Percentiles rank a stretch among this genome's conserved stretches.
Evolutionary conservation across 1,140 invertebrate genomes (phyloP).

Genomic region (Rhagoletis zephyria): DNA sequence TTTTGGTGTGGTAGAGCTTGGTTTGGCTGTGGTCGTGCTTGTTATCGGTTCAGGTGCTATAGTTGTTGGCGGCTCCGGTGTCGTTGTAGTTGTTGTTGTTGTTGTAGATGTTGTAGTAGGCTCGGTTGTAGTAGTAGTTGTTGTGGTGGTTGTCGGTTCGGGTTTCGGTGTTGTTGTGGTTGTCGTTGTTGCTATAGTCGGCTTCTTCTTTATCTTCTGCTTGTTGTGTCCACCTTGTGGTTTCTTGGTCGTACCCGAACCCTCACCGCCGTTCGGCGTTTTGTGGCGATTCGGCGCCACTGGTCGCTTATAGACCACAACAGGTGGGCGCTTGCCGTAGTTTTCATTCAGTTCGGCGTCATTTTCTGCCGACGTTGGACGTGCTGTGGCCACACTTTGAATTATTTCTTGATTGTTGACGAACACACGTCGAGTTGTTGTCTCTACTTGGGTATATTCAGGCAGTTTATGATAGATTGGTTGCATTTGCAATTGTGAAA

Average conservation of each 20-base stretch:
- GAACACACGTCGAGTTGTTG: conserved; percentile 67
- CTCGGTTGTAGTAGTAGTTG: conserved; percentile 55
- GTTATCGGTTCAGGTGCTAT: conserved; percentile 60
- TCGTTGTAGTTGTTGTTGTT: conserved; percentile 54
- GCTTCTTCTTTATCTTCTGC: conserved; percentile 67
- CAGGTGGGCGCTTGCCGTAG: conserved; percentile 63
- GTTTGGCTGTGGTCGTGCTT: conserved; percentile 53
- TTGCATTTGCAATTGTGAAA: conserved; percentile 64
- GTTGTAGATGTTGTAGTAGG: conserved; percentile 60
- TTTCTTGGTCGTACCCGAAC: conserved; percentile 54
- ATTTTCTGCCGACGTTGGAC: conserved; percentile 38
- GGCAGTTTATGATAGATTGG: conserved; percentile 68
- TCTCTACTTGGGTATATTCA: conserved; percentile 60
- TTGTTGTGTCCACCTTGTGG: conserved; percentile 58
- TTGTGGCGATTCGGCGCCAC: conserved; percentile 63
- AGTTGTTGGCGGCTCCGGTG: conserved; percentile 56
- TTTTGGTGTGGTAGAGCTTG: conserved; percentile 59
- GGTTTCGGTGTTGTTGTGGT: conserved; percentile 58
- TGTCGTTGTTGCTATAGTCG: conserved; percentile 61
- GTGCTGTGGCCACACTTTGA: conserved; percentile 61
- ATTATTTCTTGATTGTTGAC: conserved; percentile 69
- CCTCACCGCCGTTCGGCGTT: conserved; percentile 61
- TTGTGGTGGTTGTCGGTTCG: conserved; percentile 53
- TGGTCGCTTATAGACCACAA: conserved; percentile 61
- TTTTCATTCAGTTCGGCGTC: conserved; percentile 55